Conservation (phyloP, 2,797 vertebrate species). For the Pitangus sulphuratus region DNA sequence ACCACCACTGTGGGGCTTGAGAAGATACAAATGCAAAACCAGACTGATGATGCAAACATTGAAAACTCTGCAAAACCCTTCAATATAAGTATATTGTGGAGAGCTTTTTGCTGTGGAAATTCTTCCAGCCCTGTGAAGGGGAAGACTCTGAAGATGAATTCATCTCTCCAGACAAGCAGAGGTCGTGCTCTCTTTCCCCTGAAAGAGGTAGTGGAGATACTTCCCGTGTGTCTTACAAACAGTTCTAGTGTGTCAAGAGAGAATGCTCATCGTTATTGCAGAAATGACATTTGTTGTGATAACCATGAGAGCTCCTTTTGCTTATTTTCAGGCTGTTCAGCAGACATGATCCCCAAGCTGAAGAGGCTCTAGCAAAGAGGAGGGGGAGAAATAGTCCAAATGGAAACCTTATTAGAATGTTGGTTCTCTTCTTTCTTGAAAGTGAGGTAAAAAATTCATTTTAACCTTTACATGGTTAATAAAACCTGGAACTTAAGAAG, state of each 20-base stretch:
- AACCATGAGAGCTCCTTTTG: conserved; percentile 27
- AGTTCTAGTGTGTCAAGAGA: not conserved
- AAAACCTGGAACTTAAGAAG: not conserved
- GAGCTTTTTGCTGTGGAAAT: not conserved
- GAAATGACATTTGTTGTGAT: conserved; percentile 23
- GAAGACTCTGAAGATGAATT: not conserved
- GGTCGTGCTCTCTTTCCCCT: not conserved
- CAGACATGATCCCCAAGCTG: conserved; percentile 95
- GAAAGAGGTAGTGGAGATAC: not conserved
- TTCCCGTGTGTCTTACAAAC: not conserved
- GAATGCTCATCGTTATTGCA: not conserved
- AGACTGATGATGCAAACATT: not conserved
- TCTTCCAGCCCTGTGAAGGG: not conserved
- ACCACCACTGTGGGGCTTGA: not conserved
- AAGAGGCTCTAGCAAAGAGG: conserved; percentile 95
- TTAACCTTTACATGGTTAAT: conserved; percentile 22
- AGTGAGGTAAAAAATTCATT: conserved; percentile 86
- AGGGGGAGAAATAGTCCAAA: conserved; percentile 95
- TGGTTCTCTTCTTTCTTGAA: conserved; percentile 98
- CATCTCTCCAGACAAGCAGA: not conserved
- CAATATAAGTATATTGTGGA: not conserved
- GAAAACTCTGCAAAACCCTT: not conserved
- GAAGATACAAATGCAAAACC: not conserved
- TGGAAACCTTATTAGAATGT: conserved; percentile 96
- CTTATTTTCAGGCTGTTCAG: conserved; percentile 86